Evolutionary conservation across 2,888 invertebrate genomes (phyloP).

Genomic region (Seladonia tumulorum): DNA sequence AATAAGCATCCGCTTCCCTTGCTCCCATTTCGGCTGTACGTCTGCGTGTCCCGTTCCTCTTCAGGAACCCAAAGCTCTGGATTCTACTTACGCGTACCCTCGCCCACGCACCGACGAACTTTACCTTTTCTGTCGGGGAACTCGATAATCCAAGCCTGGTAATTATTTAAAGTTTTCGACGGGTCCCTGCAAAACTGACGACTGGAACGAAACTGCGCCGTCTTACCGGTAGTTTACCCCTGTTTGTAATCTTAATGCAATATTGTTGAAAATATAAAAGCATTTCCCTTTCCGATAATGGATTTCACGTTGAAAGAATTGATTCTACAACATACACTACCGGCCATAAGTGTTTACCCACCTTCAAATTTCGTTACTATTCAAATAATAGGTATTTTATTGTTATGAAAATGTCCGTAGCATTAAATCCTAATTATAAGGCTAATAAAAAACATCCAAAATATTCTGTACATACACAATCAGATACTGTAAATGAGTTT

Average conservation of each 20-base stretch:
- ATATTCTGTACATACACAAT: too few species aligned
- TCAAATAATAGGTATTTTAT: too few species aligned
- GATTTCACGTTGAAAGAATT: too few species aligned
- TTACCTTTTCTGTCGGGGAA: constrained; percentile 62
- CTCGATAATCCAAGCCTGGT: constrained; percentile 75
- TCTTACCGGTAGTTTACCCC: constrained; percentile 47
- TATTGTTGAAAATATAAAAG: not conserved
- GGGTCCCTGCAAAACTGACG: constrained; percentile 43
- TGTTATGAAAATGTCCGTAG: too few species aligned
- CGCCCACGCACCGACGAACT: constrained; percentile 53
- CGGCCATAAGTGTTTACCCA: too few species aligned
- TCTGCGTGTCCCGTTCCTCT: constrained; percentile 21
- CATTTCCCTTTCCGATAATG: not conserved
- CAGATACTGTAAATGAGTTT: too few species aligned
- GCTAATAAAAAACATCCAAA: too few species aligned
- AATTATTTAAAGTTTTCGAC: constrained; percentile 79
- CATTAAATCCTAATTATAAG: too few species aligned
- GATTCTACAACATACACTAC: too few species aligned
- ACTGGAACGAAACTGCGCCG: constrained; percentile 37
- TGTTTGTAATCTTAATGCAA: not conserved
- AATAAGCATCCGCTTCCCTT: constrained; percentile 46
- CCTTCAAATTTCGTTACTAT: too few species aligned
- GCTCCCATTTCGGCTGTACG: constrained; percentile 24
- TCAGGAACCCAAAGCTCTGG: constrained; percentile 2
- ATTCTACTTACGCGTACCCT: not conserved